These are phyloP conservation scores for Henicopernis longicauda DNA, from an alignment of 2,113 vertebrate species.

Conservation along the genomic window DNA sequence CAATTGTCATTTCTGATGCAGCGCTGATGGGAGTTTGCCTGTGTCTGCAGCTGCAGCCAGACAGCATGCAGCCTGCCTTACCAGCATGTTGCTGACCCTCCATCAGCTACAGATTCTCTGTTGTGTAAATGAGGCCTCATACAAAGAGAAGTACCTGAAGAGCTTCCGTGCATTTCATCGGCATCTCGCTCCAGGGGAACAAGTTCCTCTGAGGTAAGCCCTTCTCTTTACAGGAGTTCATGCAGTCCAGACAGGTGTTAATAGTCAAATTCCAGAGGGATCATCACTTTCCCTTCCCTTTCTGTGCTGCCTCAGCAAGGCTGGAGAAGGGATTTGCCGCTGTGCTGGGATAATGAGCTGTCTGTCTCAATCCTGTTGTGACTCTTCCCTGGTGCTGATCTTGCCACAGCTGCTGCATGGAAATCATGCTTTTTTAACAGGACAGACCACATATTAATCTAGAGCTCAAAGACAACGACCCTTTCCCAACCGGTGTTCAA, in stretches of 20 bases:
- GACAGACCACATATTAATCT: not conserved
- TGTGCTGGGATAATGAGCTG: not conserved
- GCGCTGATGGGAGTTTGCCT: not conserved
- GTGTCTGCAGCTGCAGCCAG: not conserved
- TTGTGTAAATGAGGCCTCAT: not conserved
- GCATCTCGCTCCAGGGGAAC: not conserved
- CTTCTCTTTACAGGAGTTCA: not conserved
- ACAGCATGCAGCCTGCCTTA: not conserved
- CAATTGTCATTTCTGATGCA: not conserved
- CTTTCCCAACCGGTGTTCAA: not conserved
- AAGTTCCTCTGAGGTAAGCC: not conserved
- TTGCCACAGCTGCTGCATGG: not conserved
- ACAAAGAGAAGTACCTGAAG: not conserved
- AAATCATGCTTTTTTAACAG: not conserved
- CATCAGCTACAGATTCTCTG: not conserved
- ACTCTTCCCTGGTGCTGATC: not conserved
- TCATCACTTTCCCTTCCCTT: not conserved
- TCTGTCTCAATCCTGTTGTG: not conserved
- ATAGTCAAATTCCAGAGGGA: not conserved
- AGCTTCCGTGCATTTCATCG: not conserved
- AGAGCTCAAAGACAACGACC: not conserved
- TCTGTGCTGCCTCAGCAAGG: not conserved
- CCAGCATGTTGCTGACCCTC: not conserved
- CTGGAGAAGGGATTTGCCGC: not conserved
- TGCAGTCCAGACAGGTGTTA: not conserved